Conservation (phyloP, 2,888 invertebrate species). For the Elegia similella region DNA sequence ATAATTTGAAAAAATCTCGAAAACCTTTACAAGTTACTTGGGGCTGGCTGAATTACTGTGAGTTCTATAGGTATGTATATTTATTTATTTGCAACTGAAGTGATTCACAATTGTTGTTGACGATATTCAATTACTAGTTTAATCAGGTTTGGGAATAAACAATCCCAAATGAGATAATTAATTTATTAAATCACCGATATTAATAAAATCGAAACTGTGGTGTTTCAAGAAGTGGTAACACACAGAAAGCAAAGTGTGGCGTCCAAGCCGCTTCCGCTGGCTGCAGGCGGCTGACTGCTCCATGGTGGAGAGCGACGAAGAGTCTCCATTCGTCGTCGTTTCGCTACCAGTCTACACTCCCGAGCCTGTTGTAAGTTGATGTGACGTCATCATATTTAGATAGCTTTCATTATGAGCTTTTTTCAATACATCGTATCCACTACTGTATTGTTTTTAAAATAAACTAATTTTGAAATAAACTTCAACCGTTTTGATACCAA, state of each 20-base stretch:
- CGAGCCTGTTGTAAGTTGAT: conserved; percentile 49
- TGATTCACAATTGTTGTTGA: background rate
- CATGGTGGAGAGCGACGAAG: background rate
- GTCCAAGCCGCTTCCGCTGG: conserved; percentile 48
- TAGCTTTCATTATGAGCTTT: too few species aligned
- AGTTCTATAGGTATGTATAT: too few species aligned
- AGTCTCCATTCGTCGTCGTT: background rate
- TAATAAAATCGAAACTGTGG: background rate
- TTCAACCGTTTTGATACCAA: too few species aligned
- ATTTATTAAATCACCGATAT: background rate
- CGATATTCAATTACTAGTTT: background rate
- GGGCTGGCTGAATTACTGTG: too few species aligned
- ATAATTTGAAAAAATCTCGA: too few species aligned
- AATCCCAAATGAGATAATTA: background rate
- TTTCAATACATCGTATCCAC: too few species aligned
- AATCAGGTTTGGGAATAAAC: too few species aligned
- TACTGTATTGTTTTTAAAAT: too few species aligned
- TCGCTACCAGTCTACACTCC: background rate
- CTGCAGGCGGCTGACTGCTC: too few species aligned
- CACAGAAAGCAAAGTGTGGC: conserved; percentile 65
- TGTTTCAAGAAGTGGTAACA: conserved; percentile 18
- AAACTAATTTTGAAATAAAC: too few species aligned
- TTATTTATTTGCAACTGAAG: background rate
- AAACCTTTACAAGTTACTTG: too few species aligned
- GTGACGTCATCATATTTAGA: too few species aligned